Conservation (phyloP, 2,797 vertebrate species). For the Alectoris magna region DNA sequence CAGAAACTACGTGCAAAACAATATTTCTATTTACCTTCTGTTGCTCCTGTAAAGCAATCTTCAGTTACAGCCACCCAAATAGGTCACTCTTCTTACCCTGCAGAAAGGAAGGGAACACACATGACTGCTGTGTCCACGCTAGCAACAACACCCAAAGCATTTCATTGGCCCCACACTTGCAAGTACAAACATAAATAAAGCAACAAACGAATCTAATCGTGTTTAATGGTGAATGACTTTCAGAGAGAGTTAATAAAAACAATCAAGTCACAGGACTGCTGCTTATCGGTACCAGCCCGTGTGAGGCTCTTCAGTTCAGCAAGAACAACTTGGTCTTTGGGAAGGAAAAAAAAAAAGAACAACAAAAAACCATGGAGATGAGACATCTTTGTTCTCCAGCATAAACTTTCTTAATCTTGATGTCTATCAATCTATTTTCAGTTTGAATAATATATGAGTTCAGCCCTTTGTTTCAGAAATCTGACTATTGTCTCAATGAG, state of each 20-base stretch:
- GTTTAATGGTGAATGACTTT: conserved; percentile 66
- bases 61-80: conserved; percentile 87
- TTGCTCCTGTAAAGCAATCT: conserved; percentile 91
- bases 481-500: conserved; percentile 56
- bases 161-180: conserved; percentile 64
- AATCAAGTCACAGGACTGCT: conserved; percentile 66
- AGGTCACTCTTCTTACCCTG: conserved; percentile 90
- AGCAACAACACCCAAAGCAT: conserved; percentile 45
- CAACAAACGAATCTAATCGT: conserved; percentile 60
- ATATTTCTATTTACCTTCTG: conserved; percentile 88
- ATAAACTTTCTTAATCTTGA: conserved; percentile 71
- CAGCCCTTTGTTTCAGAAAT: conserved; percentile 75
- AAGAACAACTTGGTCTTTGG: conserved; percentile 60
- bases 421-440: conserved; percentile 74
- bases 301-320: conserved; percentile 58
- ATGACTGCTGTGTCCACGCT: conserved; percentile 73
- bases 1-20: background rate
- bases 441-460: conserved; percentile 74
- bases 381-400: conserved; percentile 66
- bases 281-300: conserved; percentile 65
- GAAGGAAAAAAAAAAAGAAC: background rate
- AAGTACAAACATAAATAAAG: conserved; percentile 68
- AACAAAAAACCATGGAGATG: conserved; percentile 34
- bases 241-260: conserved; percentile 75
- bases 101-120: conserved; percentile 81